phyloP scores from a whole-genome alignment of 2,797 vertebrate species.

The Mus spretus region DNA sequence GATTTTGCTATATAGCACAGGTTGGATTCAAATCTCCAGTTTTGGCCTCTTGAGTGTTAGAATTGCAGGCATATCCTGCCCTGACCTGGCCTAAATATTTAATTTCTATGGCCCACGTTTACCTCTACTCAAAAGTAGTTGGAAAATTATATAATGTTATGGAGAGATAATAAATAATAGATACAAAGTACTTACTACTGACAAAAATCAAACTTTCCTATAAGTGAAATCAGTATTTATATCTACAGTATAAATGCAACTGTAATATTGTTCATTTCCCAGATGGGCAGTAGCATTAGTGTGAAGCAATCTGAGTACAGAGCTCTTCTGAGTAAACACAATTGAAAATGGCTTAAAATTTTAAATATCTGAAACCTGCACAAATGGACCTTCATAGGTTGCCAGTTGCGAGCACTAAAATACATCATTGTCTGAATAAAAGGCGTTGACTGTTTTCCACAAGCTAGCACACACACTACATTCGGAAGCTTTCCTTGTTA shows the following conservation, averaged over 20 bases:
- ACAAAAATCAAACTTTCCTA: neutral
- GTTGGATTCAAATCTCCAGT: neutral
- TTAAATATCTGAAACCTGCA: neutral
- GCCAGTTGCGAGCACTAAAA: neutral
- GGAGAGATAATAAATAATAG: neutral
- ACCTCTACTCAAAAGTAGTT: slow-evolving; percentile 61
- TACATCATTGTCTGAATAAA: slow-evolving; percentile 3
- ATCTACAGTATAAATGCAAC: slow-evolving; percentile 59
- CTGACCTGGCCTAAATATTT: neutral
- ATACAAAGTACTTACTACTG: neutral
- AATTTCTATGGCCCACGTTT: neutral
- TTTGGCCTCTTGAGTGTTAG: neutral
- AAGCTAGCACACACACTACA: neutral
- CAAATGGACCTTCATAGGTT: neutral
- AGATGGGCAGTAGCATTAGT: slow-evolving; percentile 34
- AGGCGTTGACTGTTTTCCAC: neutral
- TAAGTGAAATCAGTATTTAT: slow-evolving; percentile 40
- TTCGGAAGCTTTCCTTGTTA: slow-evolving; percentile 61
- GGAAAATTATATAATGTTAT: slow-evolving; percentile 71
- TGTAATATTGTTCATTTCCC: slow-evolving; percentile 66
- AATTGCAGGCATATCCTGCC: neutral
- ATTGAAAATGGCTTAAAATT: neutral
- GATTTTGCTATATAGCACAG: neutral
- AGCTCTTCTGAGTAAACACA: neutral
- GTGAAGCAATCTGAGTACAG: neutral